Base-by-base conservation (phyloP, 2,888 invertebrate genomes). In the Xylota segnis region DNA sequence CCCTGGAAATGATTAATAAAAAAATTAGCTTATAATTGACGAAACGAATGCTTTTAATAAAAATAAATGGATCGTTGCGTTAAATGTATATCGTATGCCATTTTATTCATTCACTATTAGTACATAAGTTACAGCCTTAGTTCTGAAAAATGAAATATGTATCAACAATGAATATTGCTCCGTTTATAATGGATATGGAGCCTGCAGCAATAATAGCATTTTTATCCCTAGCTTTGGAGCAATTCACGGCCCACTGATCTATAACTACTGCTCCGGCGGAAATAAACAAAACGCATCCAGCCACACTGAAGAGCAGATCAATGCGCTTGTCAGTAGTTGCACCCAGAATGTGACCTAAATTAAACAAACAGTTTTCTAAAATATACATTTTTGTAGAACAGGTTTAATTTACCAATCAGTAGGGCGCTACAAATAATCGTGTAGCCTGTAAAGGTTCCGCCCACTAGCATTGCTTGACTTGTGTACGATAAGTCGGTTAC, bases 381-480 rank as follows among this genome's bases (percentile, higher is more conserved):
- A 29, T n/a, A n/a, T n/a, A n/a, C n/a, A 18, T 3, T 23, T 18
- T 47, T 47, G 14, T 7, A 56, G 1, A 14, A 5, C 1, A 14
- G 12, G 27, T 27, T 45, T 16, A 27, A 10, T 83, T 90, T 91
- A 91, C 91, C 90, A 88, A 90, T 88, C 54, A 88, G 74, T n/a
- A 91, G 50, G 5, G 89, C 74, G 52, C 88, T 87, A 79, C 90
- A 90, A 52, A 91, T 90, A 63, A 91, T 90, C 16, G 90, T 72
- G 40, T 91, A 91, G 29, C 91, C 91, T 18, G 88, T 87, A 2
- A 91, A 81, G 0, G 91, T 90, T 61, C 91, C 91, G 77, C 90
- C 90, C 12, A 90, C 89, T 37, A 91, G 77, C 90, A 91, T 90
- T 59, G 90, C 90, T 54, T 90, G 90, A 68, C 90, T 89, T 74